A percentile compares a stretch with the other conserved stretches of the same genome.
Evolutionary conservation across 1,140 invertebrate species (phyloP).

Genomic region (Drosophila paulistorum): DNA sequence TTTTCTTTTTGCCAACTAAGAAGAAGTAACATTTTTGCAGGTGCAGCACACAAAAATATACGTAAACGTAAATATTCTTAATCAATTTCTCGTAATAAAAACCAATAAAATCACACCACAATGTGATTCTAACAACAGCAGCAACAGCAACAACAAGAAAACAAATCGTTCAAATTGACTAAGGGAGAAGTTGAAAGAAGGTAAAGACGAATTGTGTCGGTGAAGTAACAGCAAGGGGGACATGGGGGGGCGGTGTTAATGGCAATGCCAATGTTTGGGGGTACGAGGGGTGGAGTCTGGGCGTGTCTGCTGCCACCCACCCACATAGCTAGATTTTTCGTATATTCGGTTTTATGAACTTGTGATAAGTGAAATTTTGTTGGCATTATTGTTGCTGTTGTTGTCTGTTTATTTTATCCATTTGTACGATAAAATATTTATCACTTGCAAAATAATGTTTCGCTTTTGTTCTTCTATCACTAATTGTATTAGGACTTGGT

Average conservation of each 20-base stretch:
- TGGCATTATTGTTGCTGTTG: not conserved
- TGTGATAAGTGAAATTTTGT: conserved; percentile 20
- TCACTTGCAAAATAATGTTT: conserved; percentile 10
- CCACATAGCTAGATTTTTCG: conserved; percentile 17
- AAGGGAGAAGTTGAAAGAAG: not conserved
- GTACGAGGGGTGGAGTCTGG: conserved; percentile 7
- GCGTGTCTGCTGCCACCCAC: conserved; percentile 8
- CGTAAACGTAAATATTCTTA: conserved; percentile 34
- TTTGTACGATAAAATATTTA: conserved; percentile 9
- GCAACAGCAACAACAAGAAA: not conserved
- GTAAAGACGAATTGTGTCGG: not conserved
- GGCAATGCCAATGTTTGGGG: not conserved
- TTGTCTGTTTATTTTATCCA: conserved; percentile 9
- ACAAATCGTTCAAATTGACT: conserved; percentile 11
- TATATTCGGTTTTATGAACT: conserved; percentile 14
- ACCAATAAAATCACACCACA: conserved; percentile 50
- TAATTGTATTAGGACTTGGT: conserved; percentile 1
- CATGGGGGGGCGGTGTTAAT: not conserved
- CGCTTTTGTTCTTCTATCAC: conserved; percentile 2
- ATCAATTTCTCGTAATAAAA: conserved; percentile 47
- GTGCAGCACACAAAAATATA: conserved; percentile 36
- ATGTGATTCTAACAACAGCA: conserved; percentile 17
- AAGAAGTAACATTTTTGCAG: conserved; percentile 30
- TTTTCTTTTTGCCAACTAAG: not conserved
- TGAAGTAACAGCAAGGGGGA: not conserved